Evolutionary conservation across 1,140 invertebrate genomes (phyloP), one percentile per base, ranked within the genome.

Genomic region (Rhopalosiphum padi): DNA sequence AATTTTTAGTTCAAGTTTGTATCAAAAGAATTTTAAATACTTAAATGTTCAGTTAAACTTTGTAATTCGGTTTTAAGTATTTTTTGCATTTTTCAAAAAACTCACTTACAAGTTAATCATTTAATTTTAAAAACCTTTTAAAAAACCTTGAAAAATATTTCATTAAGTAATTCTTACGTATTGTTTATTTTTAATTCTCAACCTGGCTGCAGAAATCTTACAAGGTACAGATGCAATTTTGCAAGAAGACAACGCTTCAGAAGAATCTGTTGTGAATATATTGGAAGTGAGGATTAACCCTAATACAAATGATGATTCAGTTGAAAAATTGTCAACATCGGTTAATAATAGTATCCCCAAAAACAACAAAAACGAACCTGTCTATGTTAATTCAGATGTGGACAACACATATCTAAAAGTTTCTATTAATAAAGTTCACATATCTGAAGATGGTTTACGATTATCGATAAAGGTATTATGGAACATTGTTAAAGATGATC

Each of bases 161-260:
- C 11, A 90, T 43, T 43, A 21, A 43, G 21, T 46, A n/a, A 90
- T 90, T 25, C 22, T 9, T 90, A 90, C 2, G n/a, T 68, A 41
- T 46, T 46, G 21, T 60, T 68, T 8, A 30, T 60, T 60, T 46
- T 68, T 30, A 68, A 43, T 68, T 90, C 53, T 90, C 89, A 92
- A 92, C 25, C 90, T 92, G 90, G 90, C 90, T 92, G 60, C 90
- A 92, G 60, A 92, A 41, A 83, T 91, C 21, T 91, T 91, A 48
- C 60, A 8, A 77, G 77, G 7, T 68, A n/a, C 60, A 21, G 43
- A 91, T 68, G 60, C 21, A 41, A 77, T 92, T 51, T 92, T 92
- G 35, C 90, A 51, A 83, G 77, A 92, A 83, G 48, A 43, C 1
- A 41, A 43, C 1, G 4, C 15, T n/a, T 48, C 68, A 23, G 77